Conservation (phyloP, 2,797 vertebrate genomes). For the Lepus oiostolus region DNA sequence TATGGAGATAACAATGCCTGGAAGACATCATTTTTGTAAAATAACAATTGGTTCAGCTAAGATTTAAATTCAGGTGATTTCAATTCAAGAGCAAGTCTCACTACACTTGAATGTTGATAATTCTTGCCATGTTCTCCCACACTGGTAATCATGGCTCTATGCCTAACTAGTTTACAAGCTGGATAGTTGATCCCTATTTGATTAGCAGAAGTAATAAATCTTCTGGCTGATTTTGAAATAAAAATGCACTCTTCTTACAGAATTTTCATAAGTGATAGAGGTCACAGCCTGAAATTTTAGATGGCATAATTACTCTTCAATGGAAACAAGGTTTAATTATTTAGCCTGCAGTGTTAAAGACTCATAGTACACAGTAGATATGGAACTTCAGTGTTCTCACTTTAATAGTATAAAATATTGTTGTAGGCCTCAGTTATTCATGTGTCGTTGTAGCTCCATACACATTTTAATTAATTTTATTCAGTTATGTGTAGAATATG, state of each 20-base stretch:
- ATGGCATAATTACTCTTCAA: not conserved
- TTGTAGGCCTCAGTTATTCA: not conserved
- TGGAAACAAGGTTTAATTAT: not conserved
- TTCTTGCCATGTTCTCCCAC: not conserved
- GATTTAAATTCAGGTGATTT: slow-evolving; percentile 20
- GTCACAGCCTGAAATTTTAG: not conserved
- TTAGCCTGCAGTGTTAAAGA: not conserved
- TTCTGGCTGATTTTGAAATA: not conserved
- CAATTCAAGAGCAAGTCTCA: not conserved
- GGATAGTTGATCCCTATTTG: not conserved
- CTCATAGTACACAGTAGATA: not conserved
- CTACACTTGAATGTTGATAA: not conserved
- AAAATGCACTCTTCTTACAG: not conserved
- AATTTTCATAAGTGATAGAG: not conserved
- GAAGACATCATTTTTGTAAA: not conserved
- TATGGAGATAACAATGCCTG: not conserved
- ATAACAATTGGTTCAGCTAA: not conserved
- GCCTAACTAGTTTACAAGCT: not conserved
- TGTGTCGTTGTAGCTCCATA: not conserved
- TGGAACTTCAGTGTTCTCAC: not conserved
- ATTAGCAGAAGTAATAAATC: not conserved
- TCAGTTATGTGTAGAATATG: not conserved
- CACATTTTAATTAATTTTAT: not conserved
- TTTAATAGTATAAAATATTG: not conserved
- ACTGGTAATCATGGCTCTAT: not conserved